phyloP scores from a whole-genome alignment of 2,888 invertebrate genomes.

The Criorhina ranunculi region DNA sequence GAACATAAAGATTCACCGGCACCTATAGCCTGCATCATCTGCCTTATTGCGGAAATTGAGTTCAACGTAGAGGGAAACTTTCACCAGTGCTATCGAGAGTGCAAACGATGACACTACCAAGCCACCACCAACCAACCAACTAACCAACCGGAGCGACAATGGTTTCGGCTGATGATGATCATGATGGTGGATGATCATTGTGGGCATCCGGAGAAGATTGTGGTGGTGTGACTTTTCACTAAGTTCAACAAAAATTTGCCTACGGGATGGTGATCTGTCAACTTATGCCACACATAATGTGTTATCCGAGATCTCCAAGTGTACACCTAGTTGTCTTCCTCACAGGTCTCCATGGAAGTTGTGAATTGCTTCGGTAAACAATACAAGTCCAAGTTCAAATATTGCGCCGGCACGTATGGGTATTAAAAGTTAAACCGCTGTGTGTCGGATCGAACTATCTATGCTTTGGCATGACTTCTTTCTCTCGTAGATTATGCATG shows the following conservation, averaged over 20 bases:
- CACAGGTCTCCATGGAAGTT: conserved; percentile 21
- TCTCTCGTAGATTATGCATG: conserved; percentile 30
- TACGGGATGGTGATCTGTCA: conserved; percentile 39
- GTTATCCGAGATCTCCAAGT: conserved; percentile 18
- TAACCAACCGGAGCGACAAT: conserved; percentile 2
- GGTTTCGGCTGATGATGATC: conserved; percentile 12
- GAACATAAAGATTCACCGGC: conserved; percentile 38
- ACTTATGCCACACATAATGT: conserved; percentile 24
- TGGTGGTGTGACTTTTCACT: conserved; percentile 43
- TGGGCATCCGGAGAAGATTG: neutral
- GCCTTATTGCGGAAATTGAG: conserved; percentile 58
- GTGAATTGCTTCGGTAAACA: conserved; percentile 60
- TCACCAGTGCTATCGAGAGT: conserved; percentile 47
- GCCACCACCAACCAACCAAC: neutral
- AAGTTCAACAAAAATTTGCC: conserved; percentile 29
- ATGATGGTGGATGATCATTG: conserved; percentile 30
- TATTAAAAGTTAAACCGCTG: conserved; percentile 27
- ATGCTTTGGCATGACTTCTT: conserved; percentile 22
- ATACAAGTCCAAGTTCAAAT: conserved; percentile 72
- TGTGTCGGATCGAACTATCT: conserved; percentile 22
- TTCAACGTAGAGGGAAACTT: conserved; percentile 51
- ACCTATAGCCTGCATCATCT: conserved; percentile 35
- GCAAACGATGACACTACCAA: conserved; percentile 55
- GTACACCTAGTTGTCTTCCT: conserved; percentile 9
- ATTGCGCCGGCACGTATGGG: conserved; percentile 59